Evolutionary conservation across 2,797 vertebrate species (phyloP), one percentile per base, ranked within the genome.

Genomic region (Pipistrellus pygmaeus): DNA sequence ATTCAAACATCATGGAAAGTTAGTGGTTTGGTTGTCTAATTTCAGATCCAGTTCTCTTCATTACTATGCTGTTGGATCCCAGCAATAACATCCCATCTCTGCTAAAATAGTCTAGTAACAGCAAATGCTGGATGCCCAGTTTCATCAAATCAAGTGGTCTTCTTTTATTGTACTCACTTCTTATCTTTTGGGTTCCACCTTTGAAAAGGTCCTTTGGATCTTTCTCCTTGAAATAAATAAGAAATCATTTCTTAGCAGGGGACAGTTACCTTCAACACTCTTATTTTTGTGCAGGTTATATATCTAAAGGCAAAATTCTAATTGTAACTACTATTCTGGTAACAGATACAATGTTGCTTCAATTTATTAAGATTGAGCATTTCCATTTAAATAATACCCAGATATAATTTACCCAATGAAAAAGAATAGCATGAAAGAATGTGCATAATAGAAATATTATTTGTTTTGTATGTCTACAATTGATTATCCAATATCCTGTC

Each of bases 281-380:
- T 80, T 77, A 64, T 15, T 90, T 81, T 46, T 72, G 32, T 18
- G 38, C 75, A 64, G 41, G 27, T 69, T 81, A 23, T 8, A 60
- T 35, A 15, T 46, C 80, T 91, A 51, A 81, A 90, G 76, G 46
- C 73, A 90, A 85, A 93, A 88, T 77, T 81, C 21, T 71, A 87
- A 88, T 32, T 55, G 27, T 25, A 64, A 55, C 66, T 55, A 57
- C 48, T 62, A 68, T 14, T 73, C 8, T 64, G 46, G 25, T 89
- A 46, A 85, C 8, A 77, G 4, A 75, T 18, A 6, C 15, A 77
- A 60, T 72, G 14, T 60, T 91, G 23, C 48, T 83, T 68, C 55
- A 66, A 71, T 60, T 27, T 62, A 64, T 2, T 71, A 93, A 82
- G 2, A 48, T 10, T 66, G 76, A 73, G 53, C 48, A 82, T 75